A percentile compares a stretch with the other conserved stretches of the same genome.
Evolutionary conservation across 2,797 vertebrate species (phyloP).

Genomic region (Xiphophorus birchmanni): DNA sequence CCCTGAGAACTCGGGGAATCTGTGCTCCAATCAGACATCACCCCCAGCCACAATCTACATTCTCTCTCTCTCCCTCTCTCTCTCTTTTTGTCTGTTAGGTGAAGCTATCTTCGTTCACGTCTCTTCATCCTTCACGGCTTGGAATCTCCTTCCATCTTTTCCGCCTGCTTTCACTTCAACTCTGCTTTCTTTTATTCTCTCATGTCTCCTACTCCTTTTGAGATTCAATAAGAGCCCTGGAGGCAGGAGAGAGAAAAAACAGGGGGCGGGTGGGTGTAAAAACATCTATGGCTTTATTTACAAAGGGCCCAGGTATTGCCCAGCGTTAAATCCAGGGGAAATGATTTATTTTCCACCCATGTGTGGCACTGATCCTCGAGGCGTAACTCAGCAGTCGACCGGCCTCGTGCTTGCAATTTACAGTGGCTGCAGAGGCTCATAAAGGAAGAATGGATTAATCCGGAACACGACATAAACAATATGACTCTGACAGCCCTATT

Average conservation of each 20-base stretch:
- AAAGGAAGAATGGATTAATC: constrained; percentile 86
- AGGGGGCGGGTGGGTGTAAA: constrained; percentile 70
- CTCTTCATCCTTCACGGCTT: constrained; percentile 67
- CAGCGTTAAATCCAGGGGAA: constrained; percentile 78
- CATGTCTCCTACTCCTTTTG: constrained; percentile 75
- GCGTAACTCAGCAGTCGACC: constrained; percentile 79
- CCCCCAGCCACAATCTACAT: constrained; percentile 69
- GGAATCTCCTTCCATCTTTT: constrained; percentile 60
- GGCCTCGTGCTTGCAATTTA: constrained; percentile 79
- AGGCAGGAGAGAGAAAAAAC: constrained; percentile 74
- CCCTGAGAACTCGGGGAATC: constrained; percentile 67
- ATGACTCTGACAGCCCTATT: constrained; percentile 83
- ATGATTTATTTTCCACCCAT: constrained; percentile 81
- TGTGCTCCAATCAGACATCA: constrained; percentile 62
- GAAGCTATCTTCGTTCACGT: constrained; percentile 61
- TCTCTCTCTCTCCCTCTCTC: constrained; percentile 29
- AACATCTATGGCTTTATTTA: constrained; percentile 84
- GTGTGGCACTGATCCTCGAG: constrained; percentile 80
- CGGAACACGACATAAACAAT: constrained; percentile 85
- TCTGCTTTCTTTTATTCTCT: constrained; percentile 77
- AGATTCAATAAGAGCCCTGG: constrained; percentile 81
- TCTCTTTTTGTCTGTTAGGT: constrained; percentile 62
- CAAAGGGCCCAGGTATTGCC: constrained; percentile 81
- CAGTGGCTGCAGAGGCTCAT: constrained; percentile 82
- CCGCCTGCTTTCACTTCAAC: constrained; percentile 63